Percentiles rank a stretch among this genome's conserved stretches.
Evolutionary conservation across 2,888 invertebrate genomes (phyloP).

Genomic region (Tortrix viridana): DNA sequence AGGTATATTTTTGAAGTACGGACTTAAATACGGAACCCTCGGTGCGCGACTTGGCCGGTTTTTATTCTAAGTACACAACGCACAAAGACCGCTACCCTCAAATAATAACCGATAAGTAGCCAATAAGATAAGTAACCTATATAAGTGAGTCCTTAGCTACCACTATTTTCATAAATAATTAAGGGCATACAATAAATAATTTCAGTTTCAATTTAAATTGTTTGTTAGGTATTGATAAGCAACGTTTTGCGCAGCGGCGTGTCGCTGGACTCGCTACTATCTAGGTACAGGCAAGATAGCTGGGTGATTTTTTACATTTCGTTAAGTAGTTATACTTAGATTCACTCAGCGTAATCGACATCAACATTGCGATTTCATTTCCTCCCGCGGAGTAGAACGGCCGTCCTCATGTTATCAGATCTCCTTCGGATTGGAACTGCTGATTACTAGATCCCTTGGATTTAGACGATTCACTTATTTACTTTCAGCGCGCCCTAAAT

Average conservation of each 20-base stretch:
- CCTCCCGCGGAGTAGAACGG: slow-evolving; percentile 41
- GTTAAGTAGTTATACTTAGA: slow-evolving; percentile 34
- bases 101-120: too few relatives aligned
- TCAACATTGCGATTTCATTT: slow-evolving; percentile 43
- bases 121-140: too few relatives aligned
- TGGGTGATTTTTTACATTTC: slow-evolving; percentile 29
- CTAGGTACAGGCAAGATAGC: not conserved
- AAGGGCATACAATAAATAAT: too few relatives aligned
- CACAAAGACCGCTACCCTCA: too few relatives aligned
- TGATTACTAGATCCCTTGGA: slow-evolving; percentile 48
- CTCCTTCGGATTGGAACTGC: slow-evolving; percentile 47
- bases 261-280: not conserved
- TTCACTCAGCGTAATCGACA: slow-evolving; percentile 40
- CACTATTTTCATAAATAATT: too few relatives aligned
- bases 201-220: too few relatives aligned
- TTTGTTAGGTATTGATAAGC: too few relatives aligned
- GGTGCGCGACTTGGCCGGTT: too few relatives aligned
- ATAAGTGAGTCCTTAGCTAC: too few relatives aligned
- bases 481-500: slow-evolving; percentile 3
- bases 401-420: slow-evolving; percentile 47
- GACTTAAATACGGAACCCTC: too few relatives aligned
- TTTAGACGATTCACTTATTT: slow-evolving; percentile 49
- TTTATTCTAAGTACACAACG: too few relatives aligned
- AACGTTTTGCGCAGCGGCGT: not conserved
- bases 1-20: too few relatives aligned